Evolutionary conservation across 2,113 vertebrate genomes (phyloP).

Genomic region (Butorides virescens): DNA sequence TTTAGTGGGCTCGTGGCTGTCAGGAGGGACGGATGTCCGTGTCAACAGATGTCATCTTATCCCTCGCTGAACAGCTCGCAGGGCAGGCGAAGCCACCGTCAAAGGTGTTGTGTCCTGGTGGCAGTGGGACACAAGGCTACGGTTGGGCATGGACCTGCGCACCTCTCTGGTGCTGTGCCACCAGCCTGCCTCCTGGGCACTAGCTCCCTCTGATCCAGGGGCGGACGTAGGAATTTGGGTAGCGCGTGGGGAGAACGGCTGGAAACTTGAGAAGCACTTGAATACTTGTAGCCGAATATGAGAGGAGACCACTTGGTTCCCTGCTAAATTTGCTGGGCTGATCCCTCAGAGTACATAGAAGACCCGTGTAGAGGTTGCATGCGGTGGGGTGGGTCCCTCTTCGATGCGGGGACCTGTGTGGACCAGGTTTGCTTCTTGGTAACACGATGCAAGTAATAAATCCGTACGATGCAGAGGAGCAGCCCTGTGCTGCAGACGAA

Average conservation of each 20-base stretch:
- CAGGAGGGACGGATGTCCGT: accelerated
- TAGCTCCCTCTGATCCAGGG: background rate
- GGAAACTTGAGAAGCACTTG: too few species aligned
- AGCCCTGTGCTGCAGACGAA: background rate
- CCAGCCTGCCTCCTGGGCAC: too few species aligned
- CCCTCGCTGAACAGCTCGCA: background rate
- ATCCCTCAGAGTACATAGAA: background rate
- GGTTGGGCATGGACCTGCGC: background rate
- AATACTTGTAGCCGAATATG: accelerated
- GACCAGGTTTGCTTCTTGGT: background rate
- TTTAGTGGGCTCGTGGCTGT: accelerated
- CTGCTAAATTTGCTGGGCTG: background rate
- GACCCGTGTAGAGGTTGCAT: too few species aligned
- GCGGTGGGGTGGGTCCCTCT: background rate
- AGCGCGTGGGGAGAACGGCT: background rate
- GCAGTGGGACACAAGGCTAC: background rate
- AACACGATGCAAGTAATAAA: background rate
- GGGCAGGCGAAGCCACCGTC: background rate
- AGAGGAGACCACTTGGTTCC: too few species aligned
- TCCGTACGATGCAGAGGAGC: background rate
- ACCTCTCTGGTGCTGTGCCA: background rate
- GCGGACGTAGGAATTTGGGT: background rate
- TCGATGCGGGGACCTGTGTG: background rate
- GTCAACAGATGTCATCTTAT: too few species aligned
- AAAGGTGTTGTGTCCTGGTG: background rate